A percentile compares a stretch with the other conserved stretches of the same genome.
phyloP scores from a whole-genome alignment of 35 echinoderm and acorn worm species.

The Ophiothrix spiculata region DNA sequence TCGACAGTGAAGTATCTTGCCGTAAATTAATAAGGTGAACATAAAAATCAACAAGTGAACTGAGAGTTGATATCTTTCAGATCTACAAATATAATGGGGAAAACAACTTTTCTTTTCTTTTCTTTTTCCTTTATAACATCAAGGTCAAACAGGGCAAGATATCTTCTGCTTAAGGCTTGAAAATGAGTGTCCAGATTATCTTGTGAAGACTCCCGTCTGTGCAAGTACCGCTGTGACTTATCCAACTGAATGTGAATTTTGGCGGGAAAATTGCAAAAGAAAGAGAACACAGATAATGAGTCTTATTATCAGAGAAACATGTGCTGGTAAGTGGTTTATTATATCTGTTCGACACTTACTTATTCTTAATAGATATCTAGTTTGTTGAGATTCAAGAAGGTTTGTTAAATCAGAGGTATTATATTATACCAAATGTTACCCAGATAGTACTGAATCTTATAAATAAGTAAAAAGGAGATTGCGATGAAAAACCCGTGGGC shows the following conservation, averaged over 20 bases:
- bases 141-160: neutral
- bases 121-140: too few relatives aligned
- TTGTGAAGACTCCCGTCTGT: neutral
- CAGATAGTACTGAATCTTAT: neutral
- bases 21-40: too few relatives aligned
- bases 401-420: neutral
- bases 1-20: too few relatives aligned
- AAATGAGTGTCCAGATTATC: neutral
- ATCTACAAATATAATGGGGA: too few relatives aligned
- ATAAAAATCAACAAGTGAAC: too few relatives aligned
- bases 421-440: neutral
- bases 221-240: neutral
- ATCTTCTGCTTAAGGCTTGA: neutral
- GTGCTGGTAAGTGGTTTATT: neutral
- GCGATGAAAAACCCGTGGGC: neutral
- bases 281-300: neutral
- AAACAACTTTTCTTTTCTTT: too few relatives aligned
- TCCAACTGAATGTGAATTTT: slow-evolving; percentile 4
- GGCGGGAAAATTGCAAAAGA: slow-evolving; percentile 7
- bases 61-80: too few relatives aligned
- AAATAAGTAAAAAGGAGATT: neutral
- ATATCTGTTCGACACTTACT: too few relatives aligned
- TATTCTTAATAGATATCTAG: neutral
- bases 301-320: neutral
- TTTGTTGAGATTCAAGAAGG: neutral